Conservation (phyloP, 2,113 vertebrate species). For the Paratilapia polleni region DNA sequence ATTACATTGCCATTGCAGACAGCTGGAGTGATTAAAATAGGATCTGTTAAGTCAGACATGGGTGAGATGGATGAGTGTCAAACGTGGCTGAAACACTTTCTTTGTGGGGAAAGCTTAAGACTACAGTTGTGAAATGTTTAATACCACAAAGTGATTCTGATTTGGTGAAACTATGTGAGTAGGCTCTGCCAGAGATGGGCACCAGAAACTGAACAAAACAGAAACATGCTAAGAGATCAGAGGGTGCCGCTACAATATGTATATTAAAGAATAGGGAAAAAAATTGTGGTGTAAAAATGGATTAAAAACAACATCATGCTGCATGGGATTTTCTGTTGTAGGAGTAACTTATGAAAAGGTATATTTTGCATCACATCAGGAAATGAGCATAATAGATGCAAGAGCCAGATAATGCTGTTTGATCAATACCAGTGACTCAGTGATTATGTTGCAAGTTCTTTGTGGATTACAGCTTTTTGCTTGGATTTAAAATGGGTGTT, state of each 20-base stretch:
- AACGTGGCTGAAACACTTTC: neutral
- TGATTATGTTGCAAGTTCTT: constrained; percentile 26
- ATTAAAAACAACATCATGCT: neutral
- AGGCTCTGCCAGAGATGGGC: neutral
- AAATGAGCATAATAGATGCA: constrained; percentile 26
- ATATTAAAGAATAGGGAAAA: too few species aligned
- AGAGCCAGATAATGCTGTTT: constrained; percentile 4
- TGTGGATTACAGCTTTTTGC: constrained; percentile 21
- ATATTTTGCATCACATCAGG: constrained; percentile 14
- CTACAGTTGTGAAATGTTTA: neutral
- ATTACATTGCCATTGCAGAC: neutral
- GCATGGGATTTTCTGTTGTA: neutral
- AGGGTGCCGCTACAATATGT: too few species aligned
- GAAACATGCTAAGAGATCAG: neutral
- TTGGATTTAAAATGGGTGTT: neutral
- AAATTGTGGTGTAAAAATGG: neutral
- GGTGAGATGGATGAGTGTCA: neutral
- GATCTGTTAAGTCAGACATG: neutral
- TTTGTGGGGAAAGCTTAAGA: neutral
- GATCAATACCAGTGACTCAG: constrained; percentile 37
- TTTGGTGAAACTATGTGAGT: neutral
- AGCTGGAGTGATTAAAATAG: neutral
- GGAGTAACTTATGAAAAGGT: constrained; percentile 8
- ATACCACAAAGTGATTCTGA: neutral
- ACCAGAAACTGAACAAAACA: neutral